Percentiles rank a stretch among this genome's conserved stretches.
These are phyloP conservation scores for Steinernema carpocapsae DNA, from an alignment of 2,888 invertebrate genomes.

Conservation along the genomic window DNA sequence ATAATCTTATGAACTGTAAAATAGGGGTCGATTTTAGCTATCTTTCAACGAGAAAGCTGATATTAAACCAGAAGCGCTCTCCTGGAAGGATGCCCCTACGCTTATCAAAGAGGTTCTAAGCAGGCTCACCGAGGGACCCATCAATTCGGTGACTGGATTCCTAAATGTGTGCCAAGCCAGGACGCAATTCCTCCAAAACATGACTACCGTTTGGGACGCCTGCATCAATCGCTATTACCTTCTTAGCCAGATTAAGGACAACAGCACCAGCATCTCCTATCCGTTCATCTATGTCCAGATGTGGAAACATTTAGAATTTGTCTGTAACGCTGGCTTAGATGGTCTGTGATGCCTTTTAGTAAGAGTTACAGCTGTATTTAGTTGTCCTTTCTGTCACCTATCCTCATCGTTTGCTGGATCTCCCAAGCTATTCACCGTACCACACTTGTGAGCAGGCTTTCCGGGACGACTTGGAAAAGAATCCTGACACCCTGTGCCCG, in stretches of 20 bases:
- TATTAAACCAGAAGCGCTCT: no score
- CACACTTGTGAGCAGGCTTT: neutral
- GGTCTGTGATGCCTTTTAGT: neutral
- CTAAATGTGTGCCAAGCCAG: neutral
- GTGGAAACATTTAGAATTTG: conserved; percentile 10
- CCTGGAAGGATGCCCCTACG: no score
- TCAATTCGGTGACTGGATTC: neutral
- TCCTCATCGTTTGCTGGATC: no score
- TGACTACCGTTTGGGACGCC: neutral
- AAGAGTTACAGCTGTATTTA: no score
- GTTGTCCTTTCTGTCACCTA: no score
- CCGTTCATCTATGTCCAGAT: conserved; percentile 1
- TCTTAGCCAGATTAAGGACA: neutral
- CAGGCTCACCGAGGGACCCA: no score
- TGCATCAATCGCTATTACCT: neutral
- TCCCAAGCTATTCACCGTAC: neutral
- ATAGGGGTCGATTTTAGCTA: no score
- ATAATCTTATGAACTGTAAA: no score
- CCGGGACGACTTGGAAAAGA: neutral
- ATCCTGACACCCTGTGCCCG: neutral
- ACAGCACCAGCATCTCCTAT: neutral
- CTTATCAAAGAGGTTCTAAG: no score
- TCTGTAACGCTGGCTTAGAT: conserved; percentile 1
- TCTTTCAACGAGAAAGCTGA: no score
- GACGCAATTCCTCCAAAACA: neutral